A percentile compares a stretch with the other conserved stretches of the same genome.
These are phyloP conservation scores for Mamestra brassicae DNA, from an alignment of 2,888 invertebrate species.

Conservation along the genomic window DNA sequence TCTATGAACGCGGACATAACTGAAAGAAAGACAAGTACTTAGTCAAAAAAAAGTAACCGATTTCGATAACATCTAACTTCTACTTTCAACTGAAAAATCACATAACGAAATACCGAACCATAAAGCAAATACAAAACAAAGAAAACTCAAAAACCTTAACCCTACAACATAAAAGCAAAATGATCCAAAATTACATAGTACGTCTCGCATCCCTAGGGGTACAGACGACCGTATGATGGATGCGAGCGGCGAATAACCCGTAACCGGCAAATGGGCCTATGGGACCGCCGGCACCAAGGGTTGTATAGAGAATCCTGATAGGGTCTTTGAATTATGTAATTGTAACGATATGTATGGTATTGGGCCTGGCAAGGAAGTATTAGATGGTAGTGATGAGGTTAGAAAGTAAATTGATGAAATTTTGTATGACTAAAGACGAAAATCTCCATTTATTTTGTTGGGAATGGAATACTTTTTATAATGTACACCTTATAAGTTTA, in stretches of 20 bases:
- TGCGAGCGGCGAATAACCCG: constrained; percentile 51
- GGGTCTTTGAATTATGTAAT: constrained; percentile 49
- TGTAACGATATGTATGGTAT: constrained; percentile 35
- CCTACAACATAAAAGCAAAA: constrained; percentile 51
- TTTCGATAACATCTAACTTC: neutral
- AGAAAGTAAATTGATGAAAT: neutral
- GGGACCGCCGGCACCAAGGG: constrained; percentile 53
- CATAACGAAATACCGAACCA: neutral
- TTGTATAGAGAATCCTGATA: constrained; percentile 42
- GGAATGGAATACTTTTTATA: no score
- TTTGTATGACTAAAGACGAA: neutral
- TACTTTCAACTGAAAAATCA: neutral
- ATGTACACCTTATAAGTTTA: no score
- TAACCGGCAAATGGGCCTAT: constrained; percentile 63
- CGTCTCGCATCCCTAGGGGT: constrained; percentile 52
- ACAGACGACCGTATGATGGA: constrained; percentile 56
- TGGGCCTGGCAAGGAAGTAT: constrained; percentile 5
- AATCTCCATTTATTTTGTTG: neutral
- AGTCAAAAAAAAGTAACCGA: neutral
- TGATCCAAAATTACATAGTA: constrained; percentile 57
- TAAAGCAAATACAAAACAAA: neutral
- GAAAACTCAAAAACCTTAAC: constrained; percentile 24
- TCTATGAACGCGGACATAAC: neutral
- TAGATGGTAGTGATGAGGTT: neutral
- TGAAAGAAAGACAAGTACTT: neutral